Percentiles rank a stretch among this genome's conserved stretches.
phyloP scores from a whole-genome alignment of 2,113 vertebrate genomes.

The Prolemur simus region DNA sequence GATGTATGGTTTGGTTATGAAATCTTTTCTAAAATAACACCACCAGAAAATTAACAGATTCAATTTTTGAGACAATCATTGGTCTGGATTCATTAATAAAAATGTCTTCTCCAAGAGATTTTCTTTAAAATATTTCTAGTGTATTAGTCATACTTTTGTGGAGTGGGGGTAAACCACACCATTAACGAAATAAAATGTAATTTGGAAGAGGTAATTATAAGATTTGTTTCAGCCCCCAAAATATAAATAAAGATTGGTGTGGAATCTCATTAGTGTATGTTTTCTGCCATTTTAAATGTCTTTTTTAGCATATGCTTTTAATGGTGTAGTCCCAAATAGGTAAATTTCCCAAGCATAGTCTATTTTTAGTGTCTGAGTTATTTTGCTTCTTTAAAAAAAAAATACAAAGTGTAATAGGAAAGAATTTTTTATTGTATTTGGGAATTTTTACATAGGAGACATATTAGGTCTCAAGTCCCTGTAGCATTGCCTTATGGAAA shows the following conservation, averaged over 20 bases:
- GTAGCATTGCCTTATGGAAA: background rate
- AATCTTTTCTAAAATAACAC: conserved; percentile 46
- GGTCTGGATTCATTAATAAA: conserved; percentile 53
- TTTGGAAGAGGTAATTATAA: conserved; percentile 55
- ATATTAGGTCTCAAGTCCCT: background rate
- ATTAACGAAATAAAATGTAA: conserved; percentile 61
- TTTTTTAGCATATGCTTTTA: conserved; percentile 47
- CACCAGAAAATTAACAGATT: conserved; percentile 51
- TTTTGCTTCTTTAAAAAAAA: conserved; percentile 10
- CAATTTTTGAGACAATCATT: conserved; percentile 47
- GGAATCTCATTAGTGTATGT: conserved; percentile 62
- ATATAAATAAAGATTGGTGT: conserved; percentile 71
- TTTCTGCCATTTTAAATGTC: conserved; percentile 61
- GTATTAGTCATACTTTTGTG: conserved; percentile 54
- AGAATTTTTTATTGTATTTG: conserved; percentile 7
- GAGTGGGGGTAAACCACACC: conserved; percentile 48
- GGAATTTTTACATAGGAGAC: conserved; percentile 22
- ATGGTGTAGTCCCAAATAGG: background rate
- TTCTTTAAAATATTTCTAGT: conserved; percentile 52
- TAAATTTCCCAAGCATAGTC: background rate
- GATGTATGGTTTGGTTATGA: conserved; percentile 48
- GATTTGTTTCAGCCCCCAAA: conserved; percentile 54
- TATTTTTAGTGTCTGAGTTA: conserved; percentile 28
- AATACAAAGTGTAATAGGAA: background rate
- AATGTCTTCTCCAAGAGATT: conserved; percentile 25